Base-by-base conservation (phyloP, 2,797 vertebrate species). In the Picus viridis region DNA sequence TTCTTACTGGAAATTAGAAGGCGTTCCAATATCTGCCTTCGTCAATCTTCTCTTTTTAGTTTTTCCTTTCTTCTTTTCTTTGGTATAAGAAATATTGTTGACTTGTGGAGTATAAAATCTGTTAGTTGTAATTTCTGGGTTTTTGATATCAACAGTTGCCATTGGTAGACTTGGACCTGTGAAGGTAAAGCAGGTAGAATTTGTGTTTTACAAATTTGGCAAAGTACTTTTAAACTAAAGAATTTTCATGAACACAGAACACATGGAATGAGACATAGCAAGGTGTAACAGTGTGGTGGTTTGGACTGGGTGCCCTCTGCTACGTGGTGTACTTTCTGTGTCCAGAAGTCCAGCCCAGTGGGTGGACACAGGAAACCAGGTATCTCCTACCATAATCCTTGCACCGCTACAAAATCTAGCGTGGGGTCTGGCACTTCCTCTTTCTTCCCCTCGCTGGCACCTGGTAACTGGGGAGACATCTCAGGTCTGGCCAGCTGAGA, bases 71-170 rank as follows among this genome's bases (percentile, higher is more conserved):
- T 99, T 99, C 97, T 99, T 99, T 95, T 99, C 98, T 97, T 99
- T 98, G 97, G 98, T 98, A 97, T 99, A 98, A 53, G 98, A 97
- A 95, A 99, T 98, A 97, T 99, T 99, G 97, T 99, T 99, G 95
- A 99, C 97, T 98, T 99, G 99, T 94, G 98, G 96, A 83, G 98
- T 97, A 97, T 98, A 98, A 98, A 98, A 98, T 91, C 99, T 97
- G 92, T 98, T 97, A 92, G 98, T 99, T 97, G 98, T 99, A 93
- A 99, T 99, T 98, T 99, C 99, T 32, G 99, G 99, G 95, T 99
- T 99, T 98, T 99, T 99, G 96, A 99, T 99, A 96, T 99, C 99
- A 97, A 99, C 98, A 26, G 99, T 99, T 97, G 99, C 99, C 98
- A 99, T 99, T 86, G 98, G 99, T 95, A 99, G 98, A 97, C 98